phyloP scores from a whole-genome alignment of 2,113 vertebrate genomes.

The Cyanocitta stelleri region DNA sequence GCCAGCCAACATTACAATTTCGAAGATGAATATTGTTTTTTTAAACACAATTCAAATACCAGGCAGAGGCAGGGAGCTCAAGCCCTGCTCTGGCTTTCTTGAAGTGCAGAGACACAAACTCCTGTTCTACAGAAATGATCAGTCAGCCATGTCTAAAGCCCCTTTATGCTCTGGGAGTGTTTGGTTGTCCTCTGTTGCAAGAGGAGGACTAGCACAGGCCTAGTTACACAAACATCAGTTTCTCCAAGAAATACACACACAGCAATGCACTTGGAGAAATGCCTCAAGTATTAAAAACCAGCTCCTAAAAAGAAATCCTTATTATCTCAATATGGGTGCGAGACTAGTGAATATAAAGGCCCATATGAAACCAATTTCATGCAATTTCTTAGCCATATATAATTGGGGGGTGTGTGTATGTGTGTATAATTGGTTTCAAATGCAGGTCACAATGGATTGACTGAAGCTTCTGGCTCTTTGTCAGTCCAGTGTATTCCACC shows the following conservation, averaged over 20 bases:
- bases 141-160: neutral
- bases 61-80: neutral
- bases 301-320: slow-evolving; percentile 60
- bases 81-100: neutral
- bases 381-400: slow-evolving; percentile 46
- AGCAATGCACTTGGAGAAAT: slow-evolving; percentile 60
- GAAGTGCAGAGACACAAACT: neutral
- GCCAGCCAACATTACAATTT: neutral
- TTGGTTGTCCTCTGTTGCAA: neutral
- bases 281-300: slow-evolving; percentile 45
- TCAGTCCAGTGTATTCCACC: neutral
- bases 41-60: neutral
- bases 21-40: neutral
- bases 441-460: slow-evolving; percentile 18
- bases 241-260: slow-evolving; percentile 61
- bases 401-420: slow-evolving; percentile 24
- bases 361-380: slow-evolving; percentile 71
- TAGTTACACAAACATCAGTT: slow-evolving; percentile 40
- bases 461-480: slow-evolving; percentile 15
- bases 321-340: slow-evolving; percentile 68
- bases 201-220: neutral
- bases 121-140: neutral
- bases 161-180: neutral
- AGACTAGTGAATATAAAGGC: slow-evolving; percentile 37
- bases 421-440: slow-evolving; percentile 66